Percentiles rank a stretch among this genome's conserved stretches.
Conservation (phyloP, 2,888 invertebrate species). For the Margaritifera margaritifera region DNA sequence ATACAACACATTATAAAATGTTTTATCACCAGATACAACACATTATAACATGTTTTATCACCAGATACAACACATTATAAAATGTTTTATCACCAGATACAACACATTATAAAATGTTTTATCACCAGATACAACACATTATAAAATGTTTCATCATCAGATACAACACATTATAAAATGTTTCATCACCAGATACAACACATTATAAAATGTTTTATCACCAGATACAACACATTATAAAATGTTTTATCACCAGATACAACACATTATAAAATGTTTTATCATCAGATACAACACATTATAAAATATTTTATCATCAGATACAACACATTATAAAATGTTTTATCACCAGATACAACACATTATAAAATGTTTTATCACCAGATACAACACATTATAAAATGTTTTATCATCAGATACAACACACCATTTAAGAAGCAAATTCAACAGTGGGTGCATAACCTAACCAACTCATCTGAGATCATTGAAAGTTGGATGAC, state of each 20-base stretch:
- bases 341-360: conserved; percentile 83
- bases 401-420: conserved; percentile 77
- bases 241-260: conserved; percentile 77
- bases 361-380: conserved; percentile 70
- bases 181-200: conserved; percentile 83
- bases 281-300: conserved; percentile 86
- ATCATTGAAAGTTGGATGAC: conserved; percentile 95
- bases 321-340: conserved; percentile 87
- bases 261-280: conserved; percentile 80
- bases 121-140: conserved; percentile 86
- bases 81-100: conserved; percentile 77
- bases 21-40: conserved; percentile 83
- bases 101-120: conserved; percentile 80
- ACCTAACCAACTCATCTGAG: conserved; percentile 95
- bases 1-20: conserved; percentile 87
- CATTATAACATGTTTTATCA: conserved; percentile 70
- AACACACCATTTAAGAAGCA: conserved; percentile 97
- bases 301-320: conserved; percentile 70
- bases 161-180: conserved; percentile 87
- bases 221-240: conserved; percentile 90
- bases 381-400: conserved; percentile 69
- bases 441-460: conserved; percentile 95
- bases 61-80: conserved; percentile 90
- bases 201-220: conserved; percentile 70
- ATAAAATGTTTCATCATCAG: conserved; percentile 70